phyloP scores from a whole-genome alignment of 1,140 invertebrate genomes.

The Druon quercuslanigerum region DNA sequence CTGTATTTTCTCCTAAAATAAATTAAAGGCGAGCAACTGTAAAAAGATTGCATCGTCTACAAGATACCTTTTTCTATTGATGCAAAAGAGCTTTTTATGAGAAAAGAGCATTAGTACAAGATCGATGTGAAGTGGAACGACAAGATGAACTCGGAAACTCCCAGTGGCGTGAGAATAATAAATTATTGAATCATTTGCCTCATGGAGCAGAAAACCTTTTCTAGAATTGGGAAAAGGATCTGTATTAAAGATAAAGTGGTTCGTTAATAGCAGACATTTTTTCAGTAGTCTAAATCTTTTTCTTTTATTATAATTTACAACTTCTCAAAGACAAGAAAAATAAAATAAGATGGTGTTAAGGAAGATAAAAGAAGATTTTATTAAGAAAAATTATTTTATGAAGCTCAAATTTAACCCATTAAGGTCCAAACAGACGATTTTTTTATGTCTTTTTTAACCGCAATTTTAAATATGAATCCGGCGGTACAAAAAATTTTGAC shows the following conservation, averaged over 20 bases:
- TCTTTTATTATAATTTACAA: too few relatives aligned
- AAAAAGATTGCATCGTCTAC: background rate
- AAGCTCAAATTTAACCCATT: too few relatives aligned
- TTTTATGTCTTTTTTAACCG: too few relatives aligned
- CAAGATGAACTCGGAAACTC: slow-evolving; percentile 27
- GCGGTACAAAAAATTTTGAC: too few relatives aligned
- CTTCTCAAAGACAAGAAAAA: too few relatives aligned
- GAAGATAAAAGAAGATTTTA: too few relatives aligned
- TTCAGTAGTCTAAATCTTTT: too few relatives aligned
- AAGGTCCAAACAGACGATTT: too few relatives aligned
- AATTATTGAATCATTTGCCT: slow-evolving; percentile 25
- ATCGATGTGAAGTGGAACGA: slow-evolving; percentile 14
- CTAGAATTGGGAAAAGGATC: background rate
- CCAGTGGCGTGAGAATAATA: slow-evolving; percentile 20
- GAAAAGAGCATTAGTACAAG: slow-evolving; percentile 20
- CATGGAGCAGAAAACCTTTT: slow-evolving; percentile 21
- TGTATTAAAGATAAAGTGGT: background rate
- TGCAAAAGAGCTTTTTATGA: slow-evolving; percentile 19
- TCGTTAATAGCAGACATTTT: background rate
- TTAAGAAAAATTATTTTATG: too few relatives aligned
- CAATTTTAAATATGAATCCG: too few relatives aligned
- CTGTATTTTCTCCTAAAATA: background rate
- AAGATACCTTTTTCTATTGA: background rate
- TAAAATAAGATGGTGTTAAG: too few relatives aligned
- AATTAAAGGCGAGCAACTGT: slow-evolving; percentile 8